Conservation (phyloP, 2,888 invertebrate genomes). For the Erebia epiphron region DNA sequence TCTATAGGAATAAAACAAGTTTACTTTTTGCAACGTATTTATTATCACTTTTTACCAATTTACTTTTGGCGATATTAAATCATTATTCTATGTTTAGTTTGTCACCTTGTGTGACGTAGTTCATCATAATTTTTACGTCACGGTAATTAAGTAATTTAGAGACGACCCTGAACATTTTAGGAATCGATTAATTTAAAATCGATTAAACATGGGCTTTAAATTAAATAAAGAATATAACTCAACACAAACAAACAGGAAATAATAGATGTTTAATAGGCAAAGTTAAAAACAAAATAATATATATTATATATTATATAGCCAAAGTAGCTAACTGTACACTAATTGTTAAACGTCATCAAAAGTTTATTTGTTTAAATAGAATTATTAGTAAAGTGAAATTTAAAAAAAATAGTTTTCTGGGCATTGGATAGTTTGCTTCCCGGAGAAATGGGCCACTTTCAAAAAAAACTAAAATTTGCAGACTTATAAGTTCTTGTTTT, state of each 20-base stretch:
- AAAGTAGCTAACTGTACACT: too few relatives aligned
- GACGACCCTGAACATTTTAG: slow-evolving; percentile 16
- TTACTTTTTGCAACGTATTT: neutral
- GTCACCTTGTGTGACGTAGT: neutral
- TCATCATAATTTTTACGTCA: neutral
- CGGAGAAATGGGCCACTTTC: too few relatives aligned
- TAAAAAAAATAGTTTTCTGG: too few relatives aligned
- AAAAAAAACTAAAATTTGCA: too few relatives aligned
- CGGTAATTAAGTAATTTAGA: neutral
- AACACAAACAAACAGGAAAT: neutral
- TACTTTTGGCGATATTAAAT: neutral
- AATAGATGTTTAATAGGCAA: too few relatives aligned
- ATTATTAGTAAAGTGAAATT: too few relatives aligned
- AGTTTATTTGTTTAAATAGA: too few relatives aligned
- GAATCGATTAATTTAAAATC: slow-evolving; percentile 19
- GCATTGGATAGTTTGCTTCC: too few relatives aligned
- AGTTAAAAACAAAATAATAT: too few relatives aligned
- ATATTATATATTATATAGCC: too few relatives aligned
- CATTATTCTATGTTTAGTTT: neutral
- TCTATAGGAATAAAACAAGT: neutral
- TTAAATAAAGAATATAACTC: neutral
- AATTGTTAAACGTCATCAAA: too few relatives aligned
- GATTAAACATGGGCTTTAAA: neutral
- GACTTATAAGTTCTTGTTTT: too few relatives aligned
- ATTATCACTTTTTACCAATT: neutral